Evolutionary conservation across 2,888 invertebrate species (phyloP).

Genomic region (Dorcus hopei): DNA sequence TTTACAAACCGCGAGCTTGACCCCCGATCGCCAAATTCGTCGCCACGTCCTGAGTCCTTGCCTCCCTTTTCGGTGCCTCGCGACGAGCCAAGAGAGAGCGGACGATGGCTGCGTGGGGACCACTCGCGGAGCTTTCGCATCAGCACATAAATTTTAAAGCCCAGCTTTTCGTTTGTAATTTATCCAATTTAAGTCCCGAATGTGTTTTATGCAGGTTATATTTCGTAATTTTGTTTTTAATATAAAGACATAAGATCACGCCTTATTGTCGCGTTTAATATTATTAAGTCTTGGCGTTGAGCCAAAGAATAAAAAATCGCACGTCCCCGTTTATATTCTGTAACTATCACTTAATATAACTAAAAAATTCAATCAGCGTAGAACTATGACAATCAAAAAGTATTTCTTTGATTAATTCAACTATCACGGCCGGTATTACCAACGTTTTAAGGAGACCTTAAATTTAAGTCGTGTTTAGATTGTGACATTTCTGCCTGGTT

Average conservation of each 20-base stretch:
- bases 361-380: too few species aligned
- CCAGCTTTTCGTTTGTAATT: conserved; percentile 30
- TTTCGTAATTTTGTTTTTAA: conserved; percentile 29
- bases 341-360: too few species aligned
- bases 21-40: conserved; percentile 23
- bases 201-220: conserved; percentile 26
- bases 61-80: neutral
- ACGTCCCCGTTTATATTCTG: too few species aligned
- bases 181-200: conserved; percentile 26
- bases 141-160: conserved; percentile 30
- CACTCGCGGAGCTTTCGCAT: conserved; percentile 15
- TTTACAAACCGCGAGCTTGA: conserved; percentile 26
- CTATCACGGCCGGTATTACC: too few species aligned
- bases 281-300: too few species aligned
- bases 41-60: conserved; percentile 7
- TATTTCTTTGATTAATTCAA: too few species aligned
- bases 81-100: conserved; percentile 10
- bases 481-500: too few species aligned
- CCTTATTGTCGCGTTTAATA: conserved; percentile 14
- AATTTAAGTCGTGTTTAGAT: too few species aligned
- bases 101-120: conserved; percentile 1
- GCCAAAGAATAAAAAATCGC: too few species aligned
- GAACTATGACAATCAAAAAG: too few species aligned
- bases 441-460: too few species aligned
- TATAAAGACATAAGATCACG: conserved; percentile 28